Conservation (phyloP, 2,797 vertebrate species). For the Borostomias antarcticus region DNA sequence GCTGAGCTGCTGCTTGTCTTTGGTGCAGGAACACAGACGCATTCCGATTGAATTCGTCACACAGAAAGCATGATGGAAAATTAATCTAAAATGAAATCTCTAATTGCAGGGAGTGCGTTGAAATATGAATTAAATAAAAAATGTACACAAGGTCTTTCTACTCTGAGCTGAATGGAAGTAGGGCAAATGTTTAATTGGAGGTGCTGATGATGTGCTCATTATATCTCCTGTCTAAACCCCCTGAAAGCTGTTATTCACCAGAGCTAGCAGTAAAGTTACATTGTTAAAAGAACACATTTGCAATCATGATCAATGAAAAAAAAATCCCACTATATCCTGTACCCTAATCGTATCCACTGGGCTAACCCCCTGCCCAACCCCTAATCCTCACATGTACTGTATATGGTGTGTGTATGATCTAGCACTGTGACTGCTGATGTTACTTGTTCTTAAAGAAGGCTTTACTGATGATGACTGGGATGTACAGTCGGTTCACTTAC, state of each 20-base stretch:
- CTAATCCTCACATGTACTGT: no score
- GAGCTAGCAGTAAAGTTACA: neutral
- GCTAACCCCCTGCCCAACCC: no score
- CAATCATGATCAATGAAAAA: no score
- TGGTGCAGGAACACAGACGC: slow-evolving; percentile 32
- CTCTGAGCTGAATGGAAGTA: slow-evolving; percentile 60
- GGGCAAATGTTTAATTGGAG: slow-evolving; percentile 67
- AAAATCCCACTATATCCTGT: no score
- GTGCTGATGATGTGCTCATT: slow-evolving; percentile 60
- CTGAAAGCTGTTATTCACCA: neutral
- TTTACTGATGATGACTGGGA: neutral
- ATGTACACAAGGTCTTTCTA: slow-evolving; percentile 76
- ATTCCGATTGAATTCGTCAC: slow-evolving; percentile 66
- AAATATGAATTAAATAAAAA: slow-evolving; percentile 83
- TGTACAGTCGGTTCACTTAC: no score
- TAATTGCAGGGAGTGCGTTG: slow-evolving; percentile 74
- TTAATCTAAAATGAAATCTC: slow-evolving; percentile 73
- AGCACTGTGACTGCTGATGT: neutral
- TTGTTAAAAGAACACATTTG: neutral
- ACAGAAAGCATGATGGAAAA: slow-evolving; percentile 64
- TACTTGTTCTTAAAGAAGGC: neutral
- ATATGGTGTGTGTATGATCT: neutral
- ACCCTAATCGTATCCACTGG: no score
- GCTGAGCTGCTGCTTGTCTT: slow-evolving; percentile 46
- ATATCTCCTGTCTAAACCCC: slow-evolving; percentile 52